Conservation (phyloP, 2,797 vertebrate genomes). For the Xenopus petersii region DNA sequence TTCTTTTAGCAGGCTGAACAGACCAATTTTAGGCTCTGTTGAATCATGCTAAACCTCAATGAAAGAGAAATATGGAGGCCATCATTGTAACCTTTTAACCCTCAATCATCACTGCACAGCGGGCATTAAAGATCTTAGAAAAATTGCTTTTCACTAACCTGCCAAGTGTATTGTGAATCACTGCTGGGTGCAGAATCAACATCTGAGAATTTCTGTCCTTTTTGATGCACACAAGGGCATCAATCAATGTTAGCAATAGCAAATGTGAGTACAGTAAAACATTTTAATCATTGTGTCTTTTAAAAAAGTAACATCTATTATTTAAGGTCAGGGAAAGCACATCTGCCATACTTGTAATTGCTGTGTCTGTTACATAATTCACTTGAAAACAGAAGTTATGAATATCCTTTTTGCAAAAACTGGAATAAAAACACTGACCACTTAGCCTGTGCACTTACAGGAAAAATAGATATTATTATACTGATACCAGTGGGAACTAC, state of each 20-base stretch:
- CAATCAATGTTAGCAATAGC: conserved; percentile 19
- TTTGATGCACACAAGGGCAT: conserved; percentile 30
- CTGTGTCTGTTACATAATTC: not conserved
- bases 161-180: conserved; percentile 30
- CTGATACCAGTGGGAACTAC: no score
- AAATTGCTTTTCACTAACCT: conserved; percentile 36
- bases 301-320: conserved; percentile 22
- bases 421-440: no score
- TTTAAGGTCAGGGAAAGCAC: conserved; percentile 19
- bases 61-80: conserved; percentile 16
- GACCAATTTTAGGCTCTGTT: conserved; percentile 33
- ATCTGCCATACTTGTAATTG: conserved; percentile 29
- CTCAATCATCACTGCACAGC: conserved; percentile 37
- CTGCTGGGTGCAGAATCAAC: conserved; percentile 38
- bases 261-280: conserved; percentile 4
- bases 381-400: not conserved
- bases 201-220: conserved; percentile 35
- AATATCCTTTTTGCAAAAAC: not conserved
- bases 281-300: conserved; percentile 30
- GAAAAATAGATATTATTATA: no score
- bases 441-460: no score
- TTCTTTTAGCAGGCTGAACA: conserved; percentile 10
- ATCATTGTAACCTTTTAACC: conserved; percentile 15
- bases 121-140: conserved; percentile 18
- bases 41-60: conserved; percentile 19